Evolutionary conservation across 2,888 invertebrate species (phyloP).

Genomic region (Lithophane ornitopus): DNA sequence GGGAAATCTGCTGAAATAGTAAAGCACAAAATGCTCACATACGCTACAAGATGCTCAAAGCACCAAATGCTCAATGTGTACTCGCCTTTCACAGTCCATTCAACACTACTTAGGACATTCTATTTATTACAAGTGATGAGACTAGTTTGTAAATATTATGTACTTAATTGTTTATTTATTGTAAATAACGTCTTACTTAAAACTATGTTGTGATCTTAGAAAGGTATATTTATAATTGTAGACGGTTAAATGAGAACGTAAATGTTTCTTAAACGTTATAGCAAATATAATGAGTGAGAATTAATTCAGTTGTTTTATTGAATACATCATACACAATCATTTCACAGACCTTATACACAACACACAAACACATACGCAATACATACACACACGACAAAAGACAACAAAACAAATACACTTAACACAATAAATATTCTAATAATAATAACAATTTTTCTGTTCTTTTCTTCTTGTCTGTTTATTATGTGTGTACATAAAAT

Average conservation of each 20-base stretch:
- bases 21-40: not conserved
- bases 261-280: conserved; percentile 84
- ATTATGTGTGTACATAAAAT: no score
- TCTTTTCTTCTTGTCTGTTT: no score
- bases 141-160: conserved; percentile 83
- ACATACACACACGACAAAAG: not conserved
- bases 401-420: not conserved
- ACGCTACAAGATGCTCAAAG: conserved; percentile 18
- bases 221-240: conserved; percentile 77
- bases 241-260: conserved; percentile 72
- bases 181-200: conserved; percentile 83
- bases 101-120: conserved; percentile 59
- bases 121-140: conserved; percentile 76
- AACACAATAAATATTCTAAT: no score
- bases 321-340: not conserved
- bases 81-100: conserved; percentile 27
- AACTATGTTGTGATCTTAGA: conserved; percentile 87
- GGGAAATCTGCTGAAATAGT: conserved; percentile 1
- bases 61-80: conserved; percentile 53
- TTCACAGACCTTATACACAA: not conserved
- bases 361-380: not conserved
- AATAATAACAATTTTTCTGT: no score
- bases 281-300: conserved; percentile 85
- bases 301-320: conserved; percentile 68
- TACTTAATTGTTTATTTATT: conserved; percentile 82